Evolutionary conservation across 2,888 invertebrate genomes (phyloP), one percentile per base, ranked within the genome.

Genomic region (Amiota mariae): DNA sequence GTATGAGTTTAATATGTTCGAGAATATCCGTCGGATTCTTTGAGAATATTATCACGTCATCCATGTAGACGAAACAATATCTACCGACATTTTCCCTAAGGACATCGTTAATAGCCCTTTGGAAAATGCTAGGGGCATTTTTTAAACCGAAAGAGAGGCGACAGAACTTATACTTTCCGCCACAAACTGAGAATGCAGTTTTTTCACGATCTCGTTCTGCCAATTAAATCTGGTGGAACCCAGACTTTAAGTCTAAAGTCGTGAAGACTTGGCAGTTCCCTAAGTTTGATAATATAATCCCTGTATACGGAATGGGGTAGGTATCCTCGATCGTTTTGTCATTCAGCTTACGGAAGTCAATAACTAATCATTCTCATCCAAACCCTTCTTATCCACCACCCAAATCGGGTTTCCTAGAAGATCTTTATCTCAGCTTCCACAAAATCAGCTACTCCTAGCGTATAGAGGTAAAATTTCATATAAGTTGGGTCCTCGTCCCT

Each of bases 221-320:
- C 0, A 78, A 48, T 10, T 57, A 63, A 12, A 76, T 78, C 59
- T 77, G 77, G 47, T 78, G 77, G 61, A 75, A 77, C 8, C 76
- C 78, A 8, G 73, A 78, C 72, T 77, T 77, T 8, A 77, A 66
- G 49, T 80, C 78, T 2, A 79, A 54, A 13, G 76, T 75, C 13
- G 76, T 72, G 48, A 79, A 77, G 51, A 67, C 73, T 10, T 70
- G 67, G 0, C 76, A 49, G 3, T 73, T 73, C 0, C 78, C 77
- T 10, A 78, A 24, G 57, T 78, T 77, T 10, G 71, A 48, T 3
- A 77, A 57, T 51, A 78, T 77, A 3, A 54, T 20, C 9, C 70
- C 36, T 0, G 71, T 73, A 11, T 79, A 66, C 0, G 78, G 78
- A 46, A 79, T 78, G 0, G 76, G 77, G 4, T 78, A 80, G 24